Percentiles rank a stretch among this genome's conserved stretches.
phyloP scores from a whole-genome alignment of 1,140 invertebrate species.

The Apolygus lucorum region DNA sequence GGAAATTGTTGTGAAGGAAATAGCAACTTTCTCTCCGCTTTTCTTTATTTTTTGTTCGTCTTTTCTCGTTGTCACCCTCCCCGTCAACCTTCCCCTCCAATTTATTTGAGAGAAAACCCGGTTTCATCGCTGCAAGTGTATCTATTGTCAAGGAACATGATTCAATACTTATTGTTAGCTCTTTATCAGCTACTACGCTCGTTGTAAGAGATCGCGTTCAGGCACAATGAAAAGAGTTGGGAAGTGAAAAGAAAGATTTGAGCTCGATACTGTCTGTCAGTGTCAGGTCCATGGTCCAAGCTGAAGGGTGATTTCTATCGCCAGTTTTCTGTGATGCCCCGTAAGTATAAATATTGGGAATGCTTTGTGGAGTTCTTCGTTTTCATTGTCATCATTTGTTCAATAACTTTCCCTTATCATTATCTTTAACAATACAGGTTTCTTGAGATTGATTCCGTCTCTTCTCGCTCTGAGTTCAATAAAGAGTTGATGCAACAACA shows the following conservation, averaged over 20 bases:
- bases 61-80: neutral
- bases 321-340: neutral
- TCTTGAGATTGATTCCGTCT: too few species aligned
- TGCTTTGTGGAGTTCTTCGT: too few species aligned
- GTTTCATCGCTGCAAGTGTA: neutral
- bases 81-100: neutral
- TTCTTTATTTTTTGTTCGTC: neutral
- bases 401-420: too few species aligned
- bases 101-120: neutral
- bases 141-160: neutral
- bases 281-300: neutral
- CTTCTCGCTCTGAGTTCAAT: too few species aligned
- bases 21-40: neutral
- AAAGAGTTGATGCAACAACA: too few species aligned
- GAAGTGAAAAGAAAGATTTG: neutral
- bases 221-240: neutral
- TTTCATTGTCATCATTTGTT: too few species aligned
- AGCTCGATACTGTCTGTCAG: neutral
- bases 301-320: neutral
- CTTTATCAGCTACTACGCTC: neutral
- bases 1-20: too few species aligned
- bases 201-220: neutral
- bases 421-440: too few species aligned
- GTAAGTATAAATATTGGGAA: neutral
- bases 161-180: neutral